These are phyloP conservation scores for Harpagifer antarcticus DNA, from an alignment of 2,797 vertebrate species.

Conservation along the genomic window DNA sequence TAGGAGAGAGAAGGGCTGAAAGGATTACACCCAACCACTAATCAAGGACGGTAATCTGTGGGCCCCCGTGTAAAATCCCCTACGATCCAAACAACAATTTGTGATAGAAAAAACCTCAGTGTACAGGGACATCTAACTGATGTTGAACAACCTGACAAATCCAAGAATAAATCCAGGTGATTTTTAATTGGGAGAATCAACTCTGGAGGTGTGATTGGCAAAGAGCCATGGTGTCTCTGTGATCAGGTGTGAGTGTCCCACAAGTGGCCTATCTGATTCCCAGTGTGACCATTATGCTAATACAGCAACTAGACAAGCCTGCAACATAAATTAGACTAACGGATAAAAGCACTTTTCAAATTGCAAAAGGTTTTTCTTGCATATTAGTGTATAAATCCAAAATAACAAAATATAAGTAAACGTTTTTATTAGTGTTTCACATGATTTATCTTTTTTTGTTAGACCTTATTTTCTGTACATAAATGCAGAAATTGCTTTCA, in stretches of 20 bases:
- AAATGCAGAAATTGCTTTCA: background rate
- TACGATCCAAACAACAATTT: constrained; percentile 78
- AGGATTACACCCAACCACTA: constrained; percentile 89
- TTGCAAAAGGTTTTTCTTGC: constrained; percentile 27
- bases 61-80: constrained; percentile 82
- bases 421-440: background rate
- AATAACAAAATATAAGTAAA: background rate
- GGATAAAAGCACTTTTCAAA: constrained; percentile 67
- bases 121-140: constrained; percentile 42
- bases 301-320: constrained; percentile 70
- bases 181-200: constrained; percentile 70
- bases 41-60: constrained; percentile 87
- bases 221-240: constrained; percentile 79
- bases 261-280: constrained; percentile 87
- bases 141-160: constrained; percentile 65
- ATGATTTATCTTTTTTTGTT: background rate
- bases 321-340: constrained; percentile 75
- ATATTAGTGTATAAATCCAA: background rate
- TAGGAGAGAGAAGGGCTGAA: constrained; percentile 85
- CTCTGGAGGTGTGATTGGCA: constrained; percentile 80
- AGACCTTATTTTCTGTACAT: background rate
- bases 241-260: constrained; percentile 87
- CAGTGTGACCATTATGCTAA: constrained; percentile 85
- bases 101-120: constrained; percentile 61
- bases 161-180: constrained; percentile 64